Evolutionary conservation across 2,888 invertebrate species (phyloP).

Genomic region (Dryocosmus kuriphilus): DNA sequence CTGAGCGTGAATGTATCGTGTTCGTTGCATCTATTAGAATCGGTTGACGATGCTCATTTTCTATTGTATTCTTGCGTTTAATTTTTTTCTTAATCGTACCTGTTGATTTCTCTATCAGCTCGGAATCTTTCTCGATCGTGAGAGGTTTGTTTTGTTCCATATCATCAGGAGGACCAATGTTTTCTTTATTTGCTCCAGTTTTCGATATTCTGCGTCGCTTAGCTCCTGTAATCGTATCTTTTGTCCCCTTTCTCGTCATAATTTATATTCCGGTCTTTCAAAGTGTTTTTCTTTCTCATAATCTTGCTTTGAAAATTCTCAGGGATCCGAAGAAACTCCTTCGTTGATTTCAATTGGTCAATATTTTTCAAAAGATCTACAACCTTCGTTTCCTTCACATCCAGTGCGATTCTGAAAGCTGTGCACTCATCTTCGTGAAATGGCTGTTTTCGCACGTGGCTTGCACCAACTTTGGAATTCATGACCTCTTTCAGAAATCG

Average conservation of each 20-base stretch:
- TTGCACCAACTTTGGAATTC: neutral
- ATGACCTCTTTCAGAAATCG: conserved; percentile 3
- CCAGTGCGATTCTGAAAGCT: conserved; percentile 11
- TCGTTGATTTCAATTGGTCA: neutral
- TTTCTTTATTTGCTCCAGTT: neutral
- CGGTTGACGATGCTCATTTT: neutral
- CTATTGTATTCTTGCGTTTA: neutral
- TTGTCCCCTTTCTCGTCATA: neutral
- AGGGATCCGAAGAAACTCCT: neutral
- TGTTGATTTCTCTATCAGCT: neutral
- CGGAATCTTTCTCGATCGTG: neutral
- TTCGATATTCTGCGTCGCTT: neutral
- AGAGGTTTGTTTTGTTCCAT: neutral
- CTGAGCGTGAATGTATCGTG: neutral
- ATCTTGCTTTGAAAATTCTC: neutral
- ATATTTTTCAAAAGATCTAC: conserved; percentile 1
- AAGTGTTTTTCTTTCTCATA: neutral
- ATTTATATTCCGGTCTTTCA: neutral
- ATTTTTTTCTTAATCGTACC: neutral
- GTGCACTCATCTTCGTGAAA: conserved; percentile 16
- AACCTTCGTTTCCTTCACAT: conserved; percentile 24
- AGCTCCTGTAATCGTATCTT: neutral
- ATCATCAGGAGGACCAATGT: neutral
- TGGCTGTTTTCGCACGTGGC: neutral
- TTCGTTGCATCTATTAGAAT: conserved; percentile 3